These are phyloP conservation scores for Bombus breviceps DNA, from an alignment of 1,140 invertebrate genomes.

Conservation along the genomic window DNA sequence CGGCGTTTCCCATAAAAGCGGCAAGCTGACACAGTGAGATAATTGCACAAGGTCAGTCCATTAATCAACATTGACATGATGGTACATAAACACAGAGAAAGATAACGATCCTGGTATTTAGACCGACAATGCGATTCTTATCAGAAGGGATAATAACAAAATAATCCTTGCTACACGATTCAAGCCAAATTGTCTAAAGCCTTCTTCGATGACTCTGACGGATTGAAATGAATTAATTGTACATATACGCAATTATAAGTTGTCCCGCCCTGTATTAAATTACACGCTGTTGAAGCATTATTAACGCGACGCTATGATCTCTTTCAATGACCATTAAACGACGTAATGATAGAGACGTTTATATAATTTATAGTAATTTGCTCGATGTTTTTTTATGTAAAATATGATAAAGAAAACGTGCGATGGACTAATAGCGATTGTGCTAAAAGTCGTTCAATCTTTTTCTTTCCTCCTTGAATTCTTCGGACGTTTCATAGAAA, in stretches of 20 bases:
- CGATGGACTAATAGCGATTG: too few species aligned
- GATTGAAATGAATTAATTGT: background rate
- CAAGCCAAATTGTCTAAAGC: background rate
- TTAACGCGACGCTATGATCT: background rate
- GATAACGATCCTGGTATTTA: background rate
- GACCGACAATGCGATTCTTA: background rate
- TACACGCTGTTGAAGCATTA: background rate
- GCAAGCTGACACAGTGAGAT: background rate
- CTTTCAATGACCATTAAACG: conserved; percentile 16
- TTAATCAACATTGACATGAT: background rate
- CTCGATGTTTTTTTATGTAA: background rate
- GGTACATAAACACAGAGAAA: background rate
- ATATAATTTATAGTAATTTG: background rate
- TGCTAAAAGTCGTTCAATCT: too few species aligned
- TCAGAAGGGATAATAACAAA: background rate
- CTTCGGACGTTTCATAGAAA: background rate
- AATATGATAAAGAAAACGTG: background rate
- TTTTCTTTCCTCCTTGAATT: background rate
- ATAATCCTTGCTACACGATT: too few species aligned
- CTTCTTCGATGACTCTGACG: too few species aligned
- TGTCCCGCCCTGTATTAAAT: background rate
- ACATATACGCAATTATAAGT: background rate
- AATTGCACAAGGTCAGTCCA: conserved; percentile 18
- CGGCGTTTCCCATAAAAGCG: conserved; percentile 21
- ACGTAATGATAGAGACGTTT: background rate